Conservation (phyloP, 2,113 vertebrate species). For the Takifugu bimaculatus region DNA sequence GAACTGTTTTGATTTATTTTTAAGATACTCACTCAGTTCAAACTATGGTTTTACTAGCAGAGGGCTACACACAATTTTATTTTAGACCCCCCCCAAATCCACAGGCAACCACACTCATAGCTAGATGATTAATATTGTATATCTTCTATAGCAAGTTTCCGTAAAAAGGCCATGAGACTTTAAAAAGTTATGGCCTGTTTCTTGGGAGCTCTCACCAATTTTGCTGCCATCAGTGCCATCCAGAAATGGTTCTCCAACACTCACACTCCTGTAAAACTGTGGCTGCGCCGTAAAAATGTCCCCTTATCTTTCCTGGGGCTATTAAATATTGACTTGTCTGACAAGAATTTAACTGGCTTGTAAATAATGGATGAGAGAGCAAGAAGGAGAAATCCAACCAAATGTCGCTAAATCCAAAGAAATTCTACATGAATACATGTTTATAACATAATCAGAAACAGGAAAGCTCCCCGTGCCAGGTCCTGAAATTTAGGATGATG, state of each 20-base stretch:
- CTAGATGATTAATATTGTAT: slow-evolving; percentile 48
- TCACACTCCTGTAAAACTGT: slow-evolving; percentile 34
- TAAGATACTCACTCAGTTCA: too few relatives aligned
- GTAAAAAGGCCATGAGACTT: slow-evolving; percentile 48
- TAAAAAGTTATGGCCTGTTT: slow-evolving; percentile 65
- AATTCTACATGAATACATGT: too few relatives aligned
- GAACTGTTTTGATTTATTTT: neutral
- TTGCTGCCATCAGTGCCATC: slow-evolving; percentile 63
- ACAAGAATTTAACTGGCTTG: slow-evolving; percentile 37
- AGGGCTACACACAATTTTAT: neutral
- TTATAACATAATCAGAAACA: too few relatives aligned
- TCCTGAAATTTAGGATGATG: too few relatives aligned
- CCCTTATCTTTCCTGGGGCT: slow-evolving; percentile 68
- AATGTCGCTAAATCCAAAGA: too few relatives aligned
- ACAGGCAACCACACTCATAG: slow-evolving; percentile 43
- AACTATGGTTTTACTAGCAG: too few relatives aligned
- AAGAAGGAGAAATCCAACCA: neutral
- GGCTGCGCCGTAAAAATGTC: slow-evolving; percentile 62
- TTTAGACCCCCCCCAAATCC: neutral
- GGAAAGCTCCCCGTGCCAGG: too few relatives aligned
- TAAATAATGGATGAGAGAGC: neutral
- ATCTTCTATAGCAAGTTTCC: slow-evolving; percentile 44
- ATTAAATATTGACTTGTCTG: slow-evolving; percentile 59
- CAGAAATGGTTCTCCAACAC: slow-evolving; percentile 48
- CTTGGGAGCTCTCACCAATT: slow-evolving; percentile 63